Conservation (phyloP, 2,797 vertebrate genomes). For the Sebastes oblongus region DNA sequence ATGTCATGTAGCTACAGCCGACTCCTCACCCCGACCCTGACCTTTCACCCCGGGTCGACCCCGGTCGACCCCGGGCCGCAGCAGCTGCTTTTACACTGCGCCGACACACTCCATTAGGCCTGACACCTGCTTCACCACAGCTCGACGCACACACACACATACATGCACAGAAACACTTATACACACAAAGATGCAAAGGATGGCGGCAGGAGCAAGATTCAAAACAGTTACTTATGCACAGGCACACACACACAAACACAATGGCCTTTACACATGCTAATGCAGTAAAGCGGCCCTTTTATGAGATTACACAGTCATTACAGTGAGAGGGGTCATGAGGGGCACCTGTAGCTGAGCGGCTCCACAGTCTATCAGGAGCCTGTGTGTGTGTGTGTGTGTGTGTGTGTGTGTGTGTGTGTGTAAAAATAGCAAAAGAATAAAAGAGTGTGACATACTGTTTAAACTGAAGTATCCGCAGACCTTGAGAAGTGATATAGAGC, state of each 20-base stretch:
- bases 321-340: constrained; percentile 66
- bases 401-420: constrained; percentile 17
- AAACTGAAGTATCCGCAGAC: constrained; percentile 36
- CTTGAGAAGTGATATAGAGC: constrained; percentile 34
- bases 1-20: constrained; percentile 71
- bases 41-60: constrained; percentile 55
- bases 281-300: constrained; percentile 66
- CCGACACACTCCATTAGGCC: constrained; percentile 68
- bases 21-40: constrained; percentile 67
- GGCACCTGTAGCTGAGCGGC: constrained; percentile 72
- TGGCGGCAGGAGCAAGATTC: constrained; percentile 41
- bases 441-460: constrained; percentile 10
- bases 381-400: constrained; percentile 18
- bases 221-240: constrained; percentile 47
- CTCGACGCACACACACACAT: constrained; percentile 1
- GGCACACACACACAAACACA: constrained; percentile 50
- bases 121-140: constrained; percentile 69
- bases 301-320: constrained; percentile 80
- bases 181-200: constrained; percentile 30
- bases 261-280: constrained; percentile 78
- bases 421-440: constrained; percentile 19
- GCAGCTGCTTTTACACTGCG: constrained; percentile 71
- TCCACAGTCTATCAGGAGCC: constrained; percentile 49
- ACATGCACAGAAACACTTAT: neutral
- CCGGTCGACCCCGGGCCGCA: constrained; percentile 30